These are phyloP conservation scores for Rhadinocentrus ornatus DNA, from an alignment of 2,797 vertebrate species.

Conservation along the genomic window DNA sequence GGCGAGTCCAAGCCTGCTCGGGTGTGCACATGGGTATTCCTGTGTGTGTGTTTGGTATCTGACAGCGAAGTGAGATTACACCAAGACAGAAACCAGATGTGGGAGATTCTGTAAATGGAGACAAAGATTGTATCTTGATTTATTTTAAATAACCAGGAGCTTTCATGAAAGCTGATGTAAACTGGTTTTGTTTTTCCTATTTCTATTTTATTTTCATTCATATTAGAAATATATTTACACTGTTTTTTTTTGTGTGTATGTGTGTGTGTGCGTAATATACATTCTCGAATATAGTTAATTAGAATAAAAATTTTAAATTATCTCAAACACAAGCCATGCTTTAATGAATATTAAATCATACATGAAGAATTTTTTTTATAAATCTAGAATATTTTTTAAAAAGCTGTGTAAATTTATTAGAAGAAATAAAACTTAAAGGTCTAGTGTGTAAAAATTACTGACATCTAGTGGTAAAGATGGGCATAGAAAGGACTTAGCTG, in stretches of 20 bases:
- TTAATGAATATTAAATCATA: no score
- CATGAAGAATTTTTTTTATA: no score
- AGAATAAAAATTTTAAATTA: no score
- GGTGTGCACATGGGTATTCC: slow-evolving; percentile 28
- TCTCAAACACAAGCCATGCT: no score
- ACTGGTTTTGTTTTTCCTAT: not conserved
- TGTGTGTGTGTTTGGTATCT: slow-evolving; percentile 18
- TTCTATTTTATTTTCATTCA: not conserved
- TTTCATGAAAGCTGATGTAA: not conserved
- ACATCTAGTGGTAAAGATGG: no score
- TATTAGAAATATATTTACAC: not conserved
- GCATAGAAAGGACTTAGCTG: no score
- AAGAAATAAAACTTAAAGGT: no score
- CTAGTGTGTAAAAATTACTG: no score
- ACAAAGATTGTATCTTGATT: not conserved
- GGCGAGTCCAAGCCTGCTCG: slow-evolving; percentile 29
- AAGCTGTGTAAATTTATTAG: no score
- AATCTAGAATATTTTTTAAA: no score
- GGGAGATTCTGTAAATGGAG: not conserved
- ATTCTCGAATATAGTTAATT: no score
- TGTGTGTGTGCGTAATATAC: not conserved
- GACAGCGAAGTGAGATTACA: not conserved
- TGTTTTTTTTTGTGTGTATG: no score
- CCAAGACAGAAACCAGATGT: slow-evolving; percentile 19
- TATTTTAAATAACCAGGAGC: not conserved